Evolutionary conservation across 2,113 vertebrate species (phyloP), one percentile per base, ranked within the genome.

Genomic region (Sapayoa aenigma): DNA sequence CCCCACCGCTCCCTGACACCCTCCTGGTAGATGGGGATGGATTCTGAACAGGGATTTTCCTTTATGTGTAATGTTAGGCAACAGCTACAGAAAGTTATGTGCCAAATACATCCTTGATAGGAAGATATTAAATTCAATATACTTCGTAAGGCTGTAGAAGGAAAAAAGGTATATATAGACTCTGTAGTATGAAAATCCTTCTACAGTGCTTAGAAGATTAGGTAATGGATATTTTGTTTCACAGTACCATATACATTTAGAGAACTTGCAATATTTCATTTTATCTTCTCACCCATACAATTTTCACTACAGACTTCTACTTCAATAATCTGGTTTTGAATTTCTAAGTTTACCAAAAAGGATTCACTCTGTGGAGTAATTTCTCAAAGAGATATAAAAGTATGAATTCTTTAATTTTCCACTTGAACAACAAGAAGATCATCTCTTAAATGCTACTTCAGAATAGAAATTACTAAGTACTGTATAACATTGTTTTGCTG

Each of bases 1-100:
- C 33, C 6, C 35, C 33, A 42, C 19, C 2, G 1, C 50, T 41
- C 73, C 77, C 22, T 21, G 52, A 18, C 23, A 42, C 12, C 23
- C 22, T 6, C 3, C 37, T 25, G 47, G 9, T 13, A 42, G 15
- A 24, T 0, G 0, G 7, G 37, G 15, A 74, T 39, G 49, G n/a
- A 42, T 50, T 81, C 39, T 47, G 33, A 28, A 39, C 2, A 7
- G 30, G 30, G 21, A 59, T 84, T 89, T 89, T 14, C 31, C 47
- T 16, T 72, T 76, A 60, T 3, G 18, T 41, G 14, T 14, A 33
- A 60, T 30, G 4, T 44, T 69, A 58, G 9, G 22, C 12, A 92
- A 60, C 21, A 55, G 14, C 15, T 66, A 53, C 25, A 85, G 55
- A 86, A 88, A 80, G 58, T 9, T 6, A 25, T 9, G 14, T 33